These are phyloP conservation scores for Gymnarchus niloticus DNA, from an alignment of 2,113 vertebrate species.

Conservation along the genomic window DNA sequence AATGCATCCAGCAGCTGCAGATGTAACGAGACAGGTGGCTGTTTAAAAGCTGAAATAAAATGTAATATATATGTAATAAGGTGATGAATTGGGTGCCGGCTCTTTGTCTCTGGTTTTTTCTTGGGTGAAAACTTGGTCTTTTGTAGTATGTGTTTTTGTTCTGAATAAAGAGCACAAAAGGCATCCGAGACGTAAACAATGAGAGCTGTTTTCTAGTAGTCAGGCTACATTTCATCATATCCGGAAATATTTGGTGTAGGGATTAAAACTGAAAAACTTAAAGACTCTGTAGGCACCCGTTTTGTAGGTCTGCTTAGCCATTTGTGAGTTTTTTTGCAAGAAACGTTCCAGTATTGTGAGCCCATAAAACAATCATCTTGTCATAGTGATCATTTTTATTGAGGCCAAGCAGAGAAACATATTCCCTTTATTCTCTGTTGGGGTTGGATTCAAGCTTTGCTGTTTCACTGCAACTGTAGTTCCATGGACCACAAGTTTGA, in stretches of 20 bases:
- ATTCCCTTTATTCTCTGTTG: neutral
- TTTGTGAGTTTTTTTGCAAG: neutral
- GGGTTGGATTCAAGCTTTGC: neutral
- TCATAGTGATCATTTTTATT: neutral
- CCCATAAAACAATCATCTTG: neutral
- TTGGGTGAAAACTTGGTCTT: neutral
- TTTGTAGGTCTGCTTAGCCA: neutral
- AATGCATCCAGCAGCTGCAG: neutral
- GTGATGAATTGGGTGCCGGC: no score
- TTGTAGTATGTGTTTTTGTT: neutral
- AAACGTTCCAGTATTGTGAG: neutral
- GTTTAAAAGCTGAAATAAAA: neutral
- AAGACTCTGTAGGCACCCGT: neutral
- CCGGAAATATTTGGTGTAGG: neutral
- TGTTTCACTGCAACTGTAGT: neutral
- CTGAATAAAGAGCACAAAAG: neutral
- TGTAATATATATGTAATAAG: slow-evolving; percentile 1
- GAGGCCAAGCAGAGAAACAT: neutral
- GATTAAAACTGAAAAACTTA: neutral
- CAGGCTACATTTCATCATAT: neutral
- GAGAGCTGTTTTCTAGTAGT: neutral
- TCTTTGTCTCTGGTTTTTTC: neutral
- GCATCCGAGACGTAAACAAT: neutral
- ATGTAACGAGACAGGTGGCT: neutral
- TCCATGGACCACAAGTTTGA: neutral